Evolutionary conservation across 2,113 vertebrate species (phyloP), one percentile per base, ranked within the genome.

Genomic region (Rhabdomys dilectus): DNA sequence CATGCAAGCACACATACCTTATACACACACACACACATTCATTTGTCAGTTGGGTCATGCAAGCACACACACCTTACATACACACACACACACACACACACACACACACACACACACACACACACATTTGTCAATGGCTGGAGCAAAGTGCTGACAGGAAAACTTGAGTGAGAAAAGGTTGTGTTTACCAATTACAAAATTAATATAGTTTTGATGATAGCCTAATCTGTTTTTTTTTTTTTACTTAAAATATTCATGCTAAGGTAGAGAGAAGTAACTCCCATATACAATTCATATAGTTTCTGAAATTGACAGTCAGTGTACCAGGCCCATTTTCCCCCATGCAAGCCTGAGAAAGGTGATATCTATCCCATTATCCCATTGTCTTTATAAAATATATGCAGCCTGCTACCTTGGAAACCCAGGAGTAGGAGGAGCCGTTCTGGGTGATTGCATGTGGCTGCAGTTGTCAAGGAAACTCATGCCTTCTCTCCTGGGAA

Each of bases 401-500:
- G 97, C 95, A 97, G 95, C 80, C 96, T 97, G 98, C 98, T 98
- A 77, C 98, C 98, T 98, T 98, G 98, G 98, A 97, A 98, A 98
- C 98, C 88, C 92, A 80, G 84, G 45, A 97, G 97, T 96, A 97
- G 97, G 96, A 98, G 97, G 96, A 98, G 96, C 95, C 94, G 88
- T 97, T 97, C 53, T 62, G 91, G 98, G 88, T 97, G 94, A 95
- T 9, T 97, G 95, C 93, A 91, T 75, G 91, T 75, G 96, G 94
- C 42, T 98, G 89, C 92, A 77, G 98, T 99, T 99, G 94, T 98
- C 98, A 98, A 97, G 99, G 99, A 97, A 98, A 99, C 94, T 0
- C 62, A 5, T 56, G 94, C 62, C 42, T 96, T 96, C 96, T 91
- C 89, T 66, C 26, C 88, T 96, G 97, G 93, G 96, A 96, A 97